Base-by-base conservation (phyloP, 2,888 invertebrate species). In the Mayetiola destructor region DNA sequence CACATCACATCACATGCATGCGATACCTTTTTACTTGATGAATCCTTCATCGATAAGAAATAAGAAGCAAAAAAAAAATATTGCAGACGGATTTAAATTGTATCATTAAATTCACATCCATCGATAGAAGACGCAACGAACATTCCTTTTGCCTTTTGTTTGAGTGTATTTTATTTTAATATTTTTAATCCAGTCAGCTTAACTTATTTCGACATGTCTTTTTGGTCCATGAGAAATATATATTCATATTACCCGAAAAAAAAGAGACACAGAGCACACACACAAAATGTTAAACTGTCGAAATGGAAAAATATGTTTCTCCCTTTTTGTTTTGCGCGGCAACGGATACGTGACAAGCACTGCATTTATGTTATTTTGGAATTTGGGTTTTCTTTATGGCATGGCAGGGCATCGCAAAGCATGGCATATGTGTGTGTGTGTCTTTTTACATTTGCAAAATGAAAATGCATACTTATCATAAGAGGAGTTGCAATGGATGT, bases 131-230 rank as follows among this genome's bases (percentile, higher is more conserved):
- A n/a, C n/a, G n/a, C n/a, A n/a, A n/a, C n/a, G n/a, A n/a, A 27
- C 48, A 48, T 48, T 48, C 48, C 16, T 23, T n/a, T 12, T 42
- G 21, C 23, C 23, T 16, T 27, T n/a, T 48, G 6, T 14, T 2
- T 14, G 48, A 48, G 23, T 48, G 23, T 48, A 48, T 48, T 48
- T n/a, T 48, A 32, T 32, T 9, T 23, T 27, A 27, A 37, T 37
- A 48, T 48, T 48, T 48, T 48, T 48, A 48, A 48, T 48, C 48
- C 48, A 48, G 48, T 48, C 27, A 48, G 48, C 48, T 48, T 48
- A 48, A 48, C 27, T 48, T 48, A 48, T 27, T 48, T 48, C 48
- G n/a, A n/a, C n/a, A n/a, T 27, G 48, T 48, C 48, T 48, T 37
- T 48, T 48, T 48, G 27, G n/a, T n/a, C 23, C 48, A 48, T 48